phyloP scores from a whole-genome alignment of 2,888 invertebrate species.

The Taenaris catops region DNA sequence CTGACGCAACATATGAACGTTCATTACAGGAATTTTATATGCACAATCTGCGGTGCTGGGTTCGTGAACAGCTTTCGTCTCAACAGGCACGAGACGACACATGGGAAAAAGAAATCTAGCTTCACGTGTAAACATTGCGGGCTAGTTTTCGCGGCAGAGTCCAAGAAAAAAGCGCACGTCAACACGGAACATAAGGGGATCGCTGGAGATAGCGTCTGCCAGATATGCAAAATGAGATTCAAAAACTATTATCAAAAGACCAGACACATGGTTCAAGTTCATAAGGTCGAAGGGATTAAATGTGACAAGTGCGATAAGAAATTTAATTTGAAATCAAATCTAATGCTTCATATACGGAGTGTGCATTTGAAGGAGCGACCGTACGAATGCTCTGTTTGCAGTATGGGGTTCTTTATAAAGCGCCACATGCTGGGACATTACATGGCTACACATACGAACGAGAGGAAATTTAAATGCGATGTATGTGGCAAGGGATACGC shows the following conservation, averaged over 20 bases:
- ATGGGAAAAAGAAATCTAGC: slow-evolving; percentile 58
- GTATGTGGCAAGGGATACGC: slow-evolving; percentile 79
- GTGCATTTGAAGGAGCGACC: slow-evolving; percentile 65
- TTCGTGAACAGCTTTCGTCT: slow-evolving; percentile 63
- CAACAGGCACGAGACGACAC: slow-evolving; percentile 60
- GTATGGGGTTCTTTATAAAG: slow-evolving; percentile 67
- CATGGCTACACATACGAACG: slow-evolving; percentile 68
- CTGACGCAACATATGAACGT: slow-evolving; percentile 70
- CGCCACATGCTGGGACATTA: slow-evolving; percentile 71
- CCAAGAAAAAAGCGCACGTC: slow-evolving; percentile 62
- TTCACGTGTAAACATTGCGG: slow-evolving; percentile 60
- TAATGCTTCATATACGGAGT: slow-evolving; percentile 60
- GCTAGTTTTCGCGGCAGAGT: slow-evolving; percentile 55
- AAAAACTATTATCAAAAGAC: slow-evolving; percentile 71
- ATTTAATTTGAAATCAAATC: slow-evolving; percentile 64
- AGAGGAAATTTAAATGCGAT: slow-evolving; percentile 79
- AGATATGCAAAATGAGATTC: slow-evolving; percentile 65
- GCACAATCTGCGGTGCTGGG: slow-evolving; percentile 64
- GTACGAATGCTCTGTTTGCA: slow-evolving; percentile 64
- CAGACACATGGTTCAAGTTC: slow-evolving; percentile 64
- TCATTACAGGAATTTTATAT: slow-evolving; percentile 66
- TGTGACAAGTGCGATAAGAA: slow-evolving; percentile 63
- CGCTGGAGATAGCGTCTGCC: slow-evolving; percentile 65
- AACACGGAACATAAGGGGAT: slow-evolving; percentile 66
- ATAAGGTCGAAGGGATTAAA: slow-evolving; percentile 62